phyloP scores from a whole-genome alignment of 2,113 vertebrate species.

The Megalops atlanticus region DNA sequence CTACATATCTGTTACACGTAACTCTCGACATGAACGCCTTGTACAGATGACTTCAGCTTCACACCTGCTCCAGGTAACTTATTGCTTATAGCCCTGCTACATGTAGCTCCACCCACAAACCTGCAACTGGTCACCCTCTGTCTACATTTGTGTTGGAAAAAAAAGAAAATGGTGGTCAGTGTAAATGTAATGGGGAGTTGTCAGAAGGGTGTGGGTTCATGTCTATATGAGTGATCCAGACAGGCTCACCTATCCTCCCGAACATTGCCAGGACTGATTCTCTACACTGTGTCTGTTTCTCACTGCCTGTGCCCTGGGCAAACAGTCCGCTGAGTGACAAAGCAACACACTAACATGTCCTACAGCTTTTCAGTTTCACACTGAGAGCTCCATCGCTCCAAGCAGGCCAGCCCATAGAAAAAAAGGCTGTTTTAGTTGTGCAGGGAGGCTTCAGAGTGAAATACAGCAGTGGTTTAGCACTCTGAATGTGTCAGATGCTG shows the following conservation, averaged over 20 bases:
- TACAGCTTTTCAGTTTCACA: background rate
- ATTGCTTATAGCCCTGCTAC: too few species aligned
- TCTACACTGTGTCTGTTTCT: too few species aligned
- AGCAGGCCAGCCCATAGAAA: background rate
- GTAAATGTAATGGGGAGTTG: too few species aligned
- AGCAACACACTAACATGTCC: background rate
- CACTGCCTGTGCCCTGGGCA: background rate
- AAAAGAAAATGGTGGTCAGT: too few species aligned
- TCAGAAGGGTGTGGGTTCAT: too few species aligned
- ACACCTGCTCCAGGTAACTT: background rate
- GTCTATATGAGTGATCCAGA: too few species aligned
- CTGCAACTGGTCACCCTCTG: too few species aligned
- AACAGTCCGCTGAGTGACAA: background rate
- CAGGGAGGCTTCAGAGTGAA: background rate
- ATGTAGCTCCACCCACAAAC: too few species aligned
- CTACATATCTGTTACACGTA: too few species aligned
- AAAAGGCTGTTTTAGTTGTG: background rate
- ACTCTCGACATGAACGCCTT: background rate
- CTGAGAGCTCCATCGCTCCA: background rate
- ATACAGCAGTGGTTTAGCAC: background rate
- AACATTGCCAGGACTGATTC: too few species aligned
- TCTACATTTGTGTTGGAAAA: too few species aligned
- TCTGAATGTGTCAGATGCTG: background rate
- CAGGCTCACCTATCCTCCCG: too few species aligned
- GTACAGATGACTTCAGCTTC: background rate